These are phyloP conservation scores for Alviniconcha marisindica DNA, from an alignment of 1,140 invertebrate genomes.

Conservation along the genomic window DNA sequence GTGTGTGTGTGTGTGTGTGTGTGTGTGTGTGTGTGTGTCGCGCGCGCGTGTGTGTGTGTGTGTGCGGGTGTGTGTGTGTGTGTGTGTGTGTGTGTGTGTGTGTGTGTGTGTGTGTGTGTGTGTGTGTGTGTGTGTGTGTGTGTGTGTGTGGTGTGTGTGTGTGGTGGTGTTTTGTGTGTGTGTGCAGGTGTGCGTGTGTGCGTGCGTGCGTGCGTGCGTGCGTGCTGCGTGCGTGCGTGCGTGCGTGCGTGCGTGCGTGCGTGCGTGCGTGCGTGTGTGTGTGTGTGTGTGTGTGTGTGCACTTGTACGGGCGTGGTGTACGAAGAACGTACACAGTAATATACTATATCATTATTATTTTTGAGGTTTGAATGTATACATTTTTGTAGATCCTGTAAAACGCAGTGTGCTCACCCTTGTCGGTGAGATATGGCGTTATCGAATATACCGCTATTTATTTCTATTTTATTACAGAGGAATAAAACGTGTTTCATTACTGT, in stretches of 20 bases:
- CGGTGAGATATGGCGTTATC: too few relatives aligned
- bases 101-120: neutral
- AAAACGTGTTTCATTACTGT: too few relatives aligned
- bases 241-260: neutral
- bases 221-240: neutral
- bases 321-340: neutral
- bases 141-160: slow-evolving; percentile 6
- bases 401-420: too few relatives aligned
- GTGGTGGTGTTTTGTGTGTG: slow-evolving; percentile 5
- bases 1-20: too few relatives aligned
- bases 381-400: too few relatives aligned
- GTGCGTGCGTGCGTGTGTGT: neutral
- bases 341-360: neutral
- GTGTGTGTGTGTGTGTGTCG: too few relatives aligned
- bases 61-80: too few relatives aligned
- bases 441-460: neutral
- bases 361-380: too few relatives aligned
- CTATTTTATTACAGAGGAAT: too few relatives aligned
- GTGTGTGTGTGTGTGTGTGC: slow-evolving; percentile 1
- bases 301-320: neutral
- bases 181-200: neutral
- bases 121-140: neutral
- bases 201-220: neutral
- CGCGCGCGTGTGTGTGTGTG: too few relatives aligned
- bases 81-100: too few relatives aligned